Conservation (phyloP, 2,113 vertebrate genomes). For the Anoura caudifer region DNA sequence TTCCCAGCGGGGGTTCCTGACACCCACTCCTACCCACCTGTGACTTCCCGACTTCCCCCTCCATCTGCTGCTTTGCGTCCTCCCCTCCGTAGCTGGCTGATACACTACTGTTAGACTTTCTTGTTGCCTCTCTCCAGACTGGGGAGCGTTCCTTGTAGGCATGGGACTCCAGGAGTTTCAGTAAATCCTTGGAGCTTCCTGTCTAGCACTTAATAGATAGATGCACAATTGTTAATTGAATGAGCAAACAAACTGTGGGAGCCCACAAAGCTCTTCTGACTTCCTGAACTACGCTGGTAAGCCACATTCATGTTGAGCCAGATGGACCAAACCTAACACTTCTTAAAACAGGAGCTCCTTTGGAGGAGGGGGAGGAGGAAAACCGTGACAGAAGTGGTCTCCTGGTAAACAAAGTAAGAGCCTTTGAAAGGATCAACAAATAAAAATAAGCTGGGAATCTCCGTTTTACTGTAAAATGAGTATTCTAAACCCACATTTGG, state of each 20-base stretch:
- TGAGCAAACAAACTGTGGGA: conserved; percentile 28
- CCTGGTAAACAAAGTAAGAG: conserved; percentile 17
- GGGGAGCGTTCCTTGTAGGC: neutral
- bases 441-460: neutral
- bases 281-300: neutral
- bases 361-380: neutral
- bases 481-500: neutral
- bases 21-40: neutral
- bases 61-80: neutral
- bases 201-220: neutral
- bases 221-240: neutral
- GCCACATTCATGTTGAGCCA: neutral
- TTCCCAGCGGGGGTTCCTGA: neutral
- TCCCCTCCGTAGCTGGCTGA: neutral
- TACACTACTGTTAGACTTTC: neutral
- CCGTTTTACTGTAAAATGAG: neutral
- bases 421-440: conserved; percentile 1
- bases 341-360: conserved; percentile 15
- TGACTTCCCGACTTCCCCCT: neutral
- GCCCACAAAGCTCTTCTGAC: neutral
- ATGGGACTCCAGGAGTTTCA: neutral
- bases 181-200: neutral
- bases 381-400: neutral
- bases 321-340: neutral
- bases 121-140: neutral